These are phyloP conservation scores for Phataginus tricuspis DNA, from an alignment of 2,797 vertebrate genomes.

Conservation along the genomic window DNA sequence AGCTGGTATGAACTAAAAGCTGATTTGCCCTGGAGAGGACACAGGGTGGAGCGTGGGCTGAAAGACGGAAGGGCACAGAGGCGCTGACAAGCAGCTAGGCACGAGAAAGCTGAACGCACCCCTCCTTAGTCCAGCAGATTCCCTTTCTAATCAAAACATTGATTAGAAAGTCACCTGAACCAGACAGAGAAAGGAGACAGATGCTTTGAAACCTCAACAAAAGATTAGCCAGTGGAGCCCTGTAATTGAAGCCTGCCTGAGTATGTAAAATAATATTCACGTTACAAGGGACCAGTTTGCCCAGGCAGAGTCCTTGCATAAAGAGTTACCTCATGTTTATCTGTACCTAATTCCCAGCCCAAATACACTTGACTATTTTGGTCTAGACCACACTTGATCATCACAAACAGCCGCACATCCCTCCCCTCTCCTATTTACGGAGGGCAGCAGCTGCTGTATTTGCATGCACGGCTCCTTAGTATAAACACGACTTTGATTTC, in stretches of 20 bases:
- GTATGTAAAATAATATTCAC: neutral
- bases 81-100: neutral
- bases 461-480: conserved; percentile 63
- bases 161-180: neutral
- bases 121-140: neutral
- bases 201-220: neutral
- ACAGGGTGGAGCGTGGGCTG: fast-evolving
- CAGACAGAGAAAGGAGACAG: neutral
- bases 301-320: neutral
- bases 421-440: conserved; percentile 50
- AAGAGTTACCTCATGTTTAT: conserved; percentile 14
- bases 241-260: neutral
- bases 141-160: neutral
- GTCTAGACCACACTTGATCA: conserved; percentile 30
- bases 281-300: neutral
- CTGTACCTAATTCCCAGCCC: conserved; percentile 23
- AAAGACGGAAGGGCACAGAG: too few relatives aligned
- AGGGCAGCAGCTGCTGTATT: conserved; percentile 76
- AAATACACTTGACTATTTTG: conserved; percentile 37
- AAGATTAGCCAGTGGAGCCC: neutral
- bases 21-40: neutral
- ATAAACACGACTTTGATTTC: conserved; percentile 66
- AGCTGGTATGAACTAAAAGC: neutral
- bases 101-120: neutral
- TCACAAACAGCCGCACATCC: conserved; percentile 21